phyloP scores from a whole-genome alignment of 2,888 invertebrate species.

The Parnassius orleans region DNA sequence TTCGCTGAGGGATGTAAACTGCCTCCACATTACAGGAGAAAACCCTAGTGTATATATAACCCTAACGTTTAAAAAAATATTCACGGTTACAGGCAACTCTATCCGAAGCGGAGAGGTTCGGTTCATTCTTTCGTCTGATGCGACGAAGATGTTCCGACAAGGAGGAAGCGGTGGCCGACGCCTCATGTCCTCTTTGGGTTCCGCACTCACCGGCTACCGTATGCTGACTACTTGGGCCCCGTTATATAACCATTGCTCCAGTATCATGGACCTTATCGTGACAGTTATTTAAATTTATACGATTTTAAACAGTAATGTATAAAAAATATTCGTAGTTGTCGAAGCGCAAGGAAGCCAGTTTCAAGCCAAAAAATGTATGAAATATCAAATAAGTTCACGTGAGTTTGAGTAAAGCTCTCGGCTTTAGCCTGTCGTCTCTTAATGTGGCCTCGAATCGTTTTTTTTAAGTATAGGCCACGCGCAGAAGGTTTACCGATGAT shows the following conservation, averaged over 20 bases:
- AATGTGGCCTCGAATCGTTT: too few species aligned
- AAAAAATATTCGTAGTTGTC: neutral
- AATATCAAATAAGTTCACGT: too few species aligned
- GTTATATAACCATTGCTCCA: neutral
- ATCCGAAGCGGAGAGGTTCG: slow-evolving; percentile 58
- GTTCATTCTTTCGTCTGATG: slow-evolving; percentile 40
- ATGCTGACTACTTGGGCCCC: slow-evolving; percentile 40
- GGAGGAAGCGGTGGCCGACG: slow-evolving; percentile 47
- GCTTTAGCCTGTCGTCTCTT: too few species aligned
- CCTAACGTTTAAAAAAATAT: neutral
- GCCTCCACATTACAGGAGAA: too few species aligned
- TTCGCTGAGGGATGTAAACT: too few species aligned
- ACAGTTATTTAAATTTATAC: neutral
- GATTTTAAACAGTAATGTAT: neutral
- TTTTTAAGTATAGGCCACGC: too few species aligned
- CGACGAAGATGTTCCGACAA: slow-evolving; percentile 53
- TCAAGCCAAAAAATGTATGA: neutral
- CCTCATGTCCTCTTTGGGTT: slow-evolving; percentile 52
- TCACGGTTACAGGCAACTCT: slow-evolving; percentile 54
- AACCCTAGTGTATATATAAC: too few species aligned
- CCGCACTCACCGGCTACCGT: slow-evolving; percentile 41
- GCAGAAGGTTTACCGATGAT: too few species aligned
- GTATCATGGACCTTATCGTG: slow-evolving; percentile 1
- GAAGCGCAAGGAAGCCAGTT: neutral
- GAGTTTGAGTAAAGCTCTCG: too few species aligned